These are phyloP conservation scores for Drosophila seguyi DNA, from an alignment of 1,140 invertebrate genomes.

Conservation along the genomic window DNA sequence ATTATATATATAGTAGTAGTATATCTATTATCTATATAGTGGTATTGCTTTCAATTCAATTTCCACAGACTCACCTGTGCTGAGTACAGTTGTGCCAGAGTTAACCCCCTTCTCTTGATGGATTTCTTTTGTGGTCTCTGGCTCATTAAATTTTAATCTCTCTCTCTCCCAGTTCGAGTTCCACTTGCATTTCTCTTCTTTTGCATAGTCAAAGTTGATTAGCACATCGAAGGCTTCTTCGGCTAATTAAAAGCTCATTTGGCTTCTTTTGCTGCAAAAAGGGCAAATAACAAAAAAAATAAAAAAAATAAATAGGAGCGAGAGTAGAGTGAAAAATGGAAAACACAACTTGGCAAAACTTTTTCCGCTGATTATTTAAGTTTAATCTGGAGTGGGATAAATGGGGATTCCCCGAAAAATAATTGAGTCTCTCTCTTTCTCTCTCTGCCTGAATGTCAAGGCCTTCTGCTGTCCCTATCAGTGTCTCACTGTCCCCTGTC, in stretches of 20 bases:
- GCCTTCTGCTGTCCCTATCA: conserved; percentile 10
- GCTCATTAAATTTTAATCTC: conserved; percentile 46
- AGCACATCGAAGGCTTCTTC: conserved; percentile 50
- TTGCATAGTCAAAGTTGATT: conserved; percentile 48
- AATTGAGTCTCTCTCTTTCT: conserved; percentile 34
- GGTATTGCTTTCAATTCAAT: not conserved
- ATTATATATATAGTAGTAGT: not conserved
- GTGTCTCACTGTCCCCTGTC: not conserved
- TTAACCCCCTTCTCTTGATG: conserved; percentile 7
- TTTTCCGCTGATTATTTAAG: conserved; percentile 55
- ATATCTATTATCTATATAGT: not conserved
- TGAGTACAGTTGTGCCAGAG: conserved; percentile 7
- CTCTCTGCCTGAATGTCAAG: conserved; percentile 30
- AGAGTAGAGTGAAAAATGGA: not conserved
- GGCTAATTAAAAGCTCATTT: conserved; percentile 64
- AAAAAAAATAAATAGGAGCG: no score
- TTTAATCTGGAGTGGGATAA: conserved; percentile 20
- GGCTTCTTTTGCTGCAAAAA: conserved; percentile 28
- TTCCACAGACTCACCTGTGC: conserved; percentile 5
- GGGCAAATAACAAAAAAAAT: no score
- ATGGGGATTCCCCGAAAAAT: conserved; percentile 28
- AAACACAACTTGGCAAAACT: conserved; percentile 8
- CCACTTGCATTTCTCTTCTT: not conserved
- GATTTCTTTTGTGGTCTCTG: conserved; percentile 33
- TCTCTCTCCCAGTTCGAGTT: conserved; percentile 15